A percentile compares a stretch with the other conserved stretches of the same genome.
phyloP scores from a whole-genome alignment of 2,888 invertebrate species.

The Bembecia ichneumoniformis region DNA sequence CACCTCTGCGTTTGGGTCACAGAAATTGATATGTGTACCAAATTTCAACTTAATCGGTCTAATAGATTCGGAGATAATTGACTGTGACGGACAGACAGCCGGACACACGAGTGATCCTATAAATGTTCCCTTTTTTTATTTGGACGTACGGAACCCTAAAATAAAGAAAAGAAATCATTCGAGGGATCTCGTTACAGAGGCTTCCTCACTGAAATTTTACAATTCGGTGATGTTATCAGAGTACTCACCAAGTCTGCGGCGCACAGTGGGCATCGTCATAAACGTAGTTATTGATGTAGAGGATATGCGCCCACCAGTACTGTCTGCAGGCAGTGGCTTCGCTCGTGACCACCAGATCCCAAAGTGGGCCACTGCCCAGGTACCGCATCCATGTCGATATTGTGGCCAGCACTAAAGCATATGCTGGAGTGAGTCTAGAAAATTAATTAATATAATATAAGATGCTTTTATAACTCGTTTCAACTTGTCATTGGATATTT shows the following conservation, averaged over 20 bases:
- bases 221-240: neutral
- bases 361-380: slow-evolving; percentile 45
- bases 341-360: slow-evolving; percentile 36
- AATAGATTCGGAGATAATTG: no score
- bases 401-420: slow-evolving; percentile 43
- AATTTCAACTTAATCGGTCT: no score
- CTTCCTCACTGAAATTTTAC: neutral
- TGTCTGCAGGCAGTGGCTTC: slow-evolving; percentile 44
- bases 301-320: slow-evolving; percentile 62
- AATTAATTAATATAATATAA: neutral
- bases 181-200: no score
- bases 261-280: slow-evolving; percentile 35
- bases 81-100: no score
- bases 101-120: no score
- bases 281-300: slow-evolving; percentile 60
- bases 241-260: slow-evolving; percentile 45
- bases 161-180: no score
- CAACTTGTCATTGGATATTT: no score
- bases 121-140: no score
- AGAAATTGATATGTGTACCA: no score
- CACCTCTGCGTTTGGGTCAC: no score
- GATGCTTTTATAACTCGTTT: no score
- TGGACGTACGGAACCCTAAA: no score
- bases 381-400: slow-evolving; percentile 44
- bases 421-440: slow-evolving; percentile 49